Percentiles rank a stretch among this genome's conserved stretches.
Evolutionary conservation across 1,140 invertebrate species (phyloP).

Genomic region (Brachionus koreanus): DNA sequence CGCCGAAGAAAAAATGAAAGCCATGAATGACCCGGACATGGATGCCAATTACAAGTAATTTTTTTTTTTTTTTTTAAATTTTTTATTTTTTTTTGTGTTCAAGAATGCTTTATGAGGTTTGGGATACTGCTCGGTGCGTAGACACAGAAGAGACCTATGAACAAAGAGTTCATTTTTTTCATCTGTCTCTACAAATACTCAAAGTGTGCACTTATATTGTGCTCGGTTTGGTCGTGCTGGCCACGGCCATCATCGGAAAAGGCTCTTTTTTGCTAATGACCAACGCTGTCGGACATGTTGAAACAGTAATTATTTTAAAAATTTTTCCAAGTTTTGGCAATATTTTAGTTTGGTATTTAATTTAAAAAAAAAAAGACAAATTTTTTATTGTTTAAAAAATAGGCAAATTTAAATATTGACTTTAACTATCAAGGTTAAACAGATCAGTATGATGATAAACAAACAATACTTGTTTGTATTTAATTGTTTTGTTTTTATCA

Average conservation of each 20-base stretch:
- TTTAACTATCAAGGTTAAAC: too few species aligned
- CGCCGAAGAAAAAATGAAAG: background rate
- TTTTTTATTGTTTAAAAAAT: too few species aligned
- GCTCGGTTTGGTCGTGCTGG: slow-evolving; percentile 55
- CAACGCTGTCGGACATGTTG: slow-evolving; percentile 38
- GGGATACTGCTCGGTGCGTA: slow-evolving; percentile 31
- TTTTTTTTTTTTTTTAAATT: background rate
- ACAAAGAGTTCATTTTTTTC: slow-evolving; percentile 41
- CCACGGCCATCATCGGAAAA: slow-evolving; percentile 53
- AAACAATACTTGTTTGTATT: too few species aligned
- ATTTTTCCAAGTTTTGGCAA: background rate
- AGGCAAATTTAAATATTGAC: too few species aligned
- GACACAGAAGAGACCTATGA: slow-evolving; percentile 44
- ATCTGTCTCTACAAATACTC: slow-evolving; percentile 48
- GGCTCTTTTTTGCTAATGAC: slow-evolving; percentile 57
- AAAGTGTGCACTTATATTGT: slow-evolving; percentile 54
- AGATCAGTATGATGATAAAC: too few species aligned
- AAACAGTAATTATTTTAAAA: background rate
- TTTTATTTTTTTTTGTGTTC: background rate
- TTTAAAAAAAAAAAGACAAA: too few species aligned
- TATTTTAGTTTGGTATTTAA: too few species aligned
- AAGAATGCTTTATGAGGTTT: slow-evolving; percentile 36
- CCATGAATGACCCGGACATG: background rate
- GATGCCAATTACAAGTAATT: background rate
- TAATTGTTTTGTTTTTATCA: too few species aligned